These are phyloP conservation scores for Heptranchias perlo DNA, from an alignment of 2,113 vertebrate species.

Conservation along the genomic window DNA sequence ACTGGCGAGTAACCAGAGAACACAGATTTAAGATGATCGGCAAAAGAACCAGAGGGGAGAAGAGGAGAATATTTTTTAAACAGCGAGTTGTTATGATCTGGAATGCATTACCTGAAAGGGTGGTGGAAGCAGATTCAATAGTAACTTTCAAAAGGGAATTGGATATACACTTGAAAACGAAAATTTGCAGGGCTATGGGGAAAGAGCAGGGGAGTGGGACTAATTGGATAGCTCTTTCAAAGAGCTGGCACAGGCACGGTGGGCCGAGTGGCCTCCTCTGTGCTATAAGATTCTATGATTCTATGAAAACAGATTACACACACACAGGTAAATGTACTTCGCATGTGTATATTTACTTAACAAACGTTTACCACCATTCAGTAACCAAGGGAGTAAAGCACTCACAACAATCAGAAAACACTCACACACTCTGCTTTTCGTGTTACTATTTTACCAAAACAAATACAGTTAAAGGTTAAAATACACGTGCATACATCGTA, in stretches of 20 bases:
- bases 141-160: constrained; percentile 11
- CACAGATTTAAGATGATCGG: background rate
- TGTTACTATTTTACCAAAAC: background rate
- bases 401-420: background rate
- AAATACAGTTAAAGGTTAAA: background rate
- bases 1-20: background rate
- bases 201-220: background rate
- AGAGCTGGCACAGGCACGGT: background rate
- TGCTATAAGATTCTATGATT: background rate
- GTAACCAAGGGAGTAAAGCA: background rate
- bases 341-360: background rate
- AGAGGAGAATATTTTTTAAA: background rate
- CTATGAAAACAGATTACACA: background rate
- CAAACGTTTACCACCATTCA: background rate
- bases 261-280: background rate
- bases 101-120: background rate
- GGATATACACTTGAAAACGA: background rate
- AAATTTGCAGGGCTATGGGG: background rate
- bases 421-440: background rate
- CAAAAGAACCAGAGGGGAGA: background rate
- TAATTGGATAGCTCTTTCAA: background rate
- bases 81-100: background rate
- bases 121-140: background rate
- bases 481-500: background rate
- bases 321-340: background rate